These are phyloP conservation scores for Aphidius colemani DNA, from an alignment of 2,888 invertebrate species.

Conservation along the genomic window DNA sequence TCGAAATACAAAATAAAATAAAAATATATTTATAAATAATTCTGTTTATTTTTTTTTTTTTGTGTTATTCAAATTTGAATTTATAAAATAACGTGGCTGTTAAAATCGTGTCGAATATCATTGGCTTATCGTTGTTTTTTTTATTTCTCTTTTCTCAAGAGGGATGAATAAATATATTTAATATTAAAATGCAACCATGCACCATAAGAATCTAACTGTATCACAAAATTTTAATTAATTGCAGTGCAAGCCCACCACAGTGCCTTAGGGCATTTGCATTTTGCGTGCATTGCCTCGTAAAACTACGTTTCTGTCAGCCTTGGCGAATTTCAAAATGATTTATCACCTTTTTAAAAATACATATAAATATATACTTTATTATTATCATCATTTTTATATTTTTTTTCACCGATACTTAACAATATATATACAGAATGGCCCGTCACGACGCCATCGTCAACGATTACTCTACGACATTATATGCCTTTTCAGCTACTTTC, in stretches of 20 bases:
- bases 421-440: slow-evolving; percentile 3
- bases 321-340: slow-evolving; percentile 55
- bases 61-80: slow-evolving; percentile 30
- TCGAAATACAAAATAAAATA: slow-evolving; percentile 29
- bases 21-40: slow-evolving; percentile 19
- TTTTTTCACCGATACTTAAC: slow-evolving; percentile 14
- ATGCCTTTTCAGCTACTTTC: too few relatives aligned
- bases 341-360: slow-evolving; percentile 48
- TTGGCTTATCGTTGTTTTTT: slow-evolving; percentile 44
- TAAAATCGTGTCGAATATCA: slow-evolving; percentile 43
- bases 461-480: background rate
- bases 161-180: background rate
- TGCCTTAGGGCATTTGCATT: slow-evolving; percentile 48
- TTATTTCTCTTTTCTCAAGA: slow-evolving; percentile 14
- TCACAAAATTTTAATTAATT: slow-evolving; percentile 58
- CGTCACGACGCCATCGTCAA: slow-evolving; percentile 9
- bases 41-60: slow-evolving; percentile 31
- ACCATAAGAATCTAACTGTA: slow-evolving; percentile 41
- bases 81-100: slow-evolving; percentile 32
- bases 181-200: slow-evolving; percentile 41
- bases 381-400: slow-evolving; percentile 22
- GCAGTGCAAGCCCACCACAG: slow-evolving; percentile 49
- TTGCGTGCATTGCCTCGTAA: slow-evolving; percentile 55
- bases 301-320: slow-evolving; percentile 53
- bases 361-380: slow-evolving; percentile 44